Percentiles rank a stretch among this genome's conserved stretches.
Conservation (phyloP, 1,140 invertebrate genomes). For the Drosophila sp. region DNA sequence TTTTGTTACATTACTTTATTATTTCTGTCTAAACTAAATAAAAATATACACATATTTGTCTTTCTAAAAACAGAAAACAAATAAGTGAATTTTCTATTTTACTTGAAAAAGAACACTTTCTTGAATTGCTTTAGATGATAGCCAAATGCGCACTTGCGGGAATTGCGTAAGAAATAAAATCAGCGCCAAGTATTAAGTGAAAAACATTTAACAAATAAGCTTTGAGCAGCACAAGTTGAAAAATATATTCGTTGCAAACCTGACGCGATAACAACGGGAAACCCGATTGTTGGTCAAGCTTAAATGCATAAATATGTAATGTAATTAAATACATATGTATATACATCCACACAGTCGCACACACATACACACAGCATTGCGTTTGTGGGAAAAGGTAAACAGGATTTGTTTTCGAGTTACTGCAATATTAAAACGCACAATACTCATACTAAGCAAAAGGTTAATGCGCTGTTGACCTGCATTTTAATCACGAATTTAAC, state of each 20-base stretch:
- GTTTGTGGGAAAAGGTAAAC: slow-evolving; percentile 10
- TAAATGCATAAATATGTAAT: not conserved
- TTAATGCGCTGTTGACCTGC: slow-evolving; percentile 42
- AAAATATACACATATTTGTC: not conserved
- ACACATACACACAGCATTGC: not conserved
- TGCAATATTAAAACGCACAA: slow-evolving; percentile 43
- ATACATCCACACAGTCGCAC: too few species aligned
- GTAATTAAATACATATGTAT: slow-evolving; percentile 5
- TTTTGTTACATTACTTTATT: too few species aligned
- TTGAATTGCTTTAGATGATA: too few species aligned
- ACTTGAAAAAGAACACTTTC: too few species aligned
- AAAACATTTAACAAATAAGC: slow-evolving; percentile 55
- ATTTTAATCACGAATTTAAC: slow-evolving; percentile 42
- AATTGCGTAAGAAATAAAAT: slow-evolving; percentile 65
- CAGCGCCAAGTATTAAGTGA: slow-evolving; percentile 54
- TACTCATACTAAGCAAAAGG: slow-evolving; percentile 24
- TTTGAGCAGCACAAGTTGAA: slow-evolving; percentile 24
- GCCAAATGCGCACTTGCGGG: slow-evolving; percentile 59
- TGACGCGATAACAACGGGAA: slow-evolving; percentile 41
- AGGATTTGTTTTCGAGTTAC: not conserved
- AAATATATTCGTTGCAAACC: slow-evolving; percentile 19
- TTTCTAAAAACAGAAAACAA: too few species aligned
- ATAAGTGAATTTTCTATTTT: too few species aligned
- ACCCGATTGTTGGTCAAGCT: slow-evolving; percentile 2
- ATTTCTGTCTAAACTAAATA: too few species aligned